These are phyloP conservation scores for Ciconia stormi DNA, from an alignment of 2,113 vertebrate genomes.

Conservation along the genomic window DNA sequence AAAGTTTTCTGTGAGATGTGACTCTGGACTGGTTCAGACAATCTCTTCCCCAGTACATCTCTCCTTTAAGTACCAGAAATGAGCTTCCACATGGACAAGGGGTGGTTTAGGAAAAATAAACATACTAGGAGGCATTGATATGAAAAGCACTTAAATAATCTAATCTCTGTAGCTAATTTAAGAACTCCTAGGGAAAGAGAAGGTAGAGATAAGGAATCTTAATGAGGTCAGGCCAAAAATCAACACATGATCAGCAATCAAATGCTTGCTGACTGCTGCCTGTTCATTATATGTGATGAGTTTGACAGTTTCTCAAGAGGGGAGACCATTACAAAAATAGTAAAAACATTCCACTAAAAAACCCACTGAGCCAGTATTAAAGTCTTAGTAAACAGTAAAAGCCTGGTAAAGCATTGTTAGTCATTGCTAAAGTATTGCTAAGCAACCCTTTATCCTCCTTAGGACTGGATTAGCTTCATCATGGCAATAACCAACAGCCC, in stretches of 20 bases:
- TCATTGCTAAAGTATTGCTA: conserved; percentile 50
- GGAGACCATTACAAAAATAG: conserved; percentile 25
- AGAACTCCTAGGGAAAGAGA: conserved; percentile 40
- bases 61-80: not conserved
- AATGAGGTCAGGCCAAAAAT: conserved; percentile 51
- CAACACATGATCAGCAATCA: conserved; percentile 32
- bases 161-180: conserved; percentile 56
- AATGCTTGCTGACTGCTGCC: conserved; percentile 27
- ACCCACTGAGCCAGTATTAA: conserved; percentile 42
- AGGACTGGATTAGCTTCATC: conserved; percentile 43
- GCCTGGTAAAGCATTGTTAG: conserved; percentile 52
- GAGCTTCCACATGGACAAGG: not conserved
- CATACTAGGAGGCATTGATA: not conserved
- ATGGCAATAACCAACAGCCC: not conserved
- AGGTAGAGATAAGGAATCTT: conserved; percentile 49
- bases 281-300: conserved; percentile 50
- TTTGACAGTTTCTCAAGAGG: conserved; percentile 63
- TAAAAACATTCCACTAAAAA: conserved; percentile 30
- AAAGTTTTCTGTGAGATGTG: not conserved
- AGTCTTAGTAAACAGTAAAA: conserved; percentile 40
- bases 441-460: conserved; percentile 61
- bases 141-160: conserved; percentile 55
- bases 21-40: not conserved
- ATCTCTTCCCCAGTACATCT: not conserved
- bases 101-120: not conserved